Percentiles rank a stretch among this genome's conserved stretches.
Conservation (phyloP, 2,888 invertebrate genomes). For the Rapana venosa region DNA sequence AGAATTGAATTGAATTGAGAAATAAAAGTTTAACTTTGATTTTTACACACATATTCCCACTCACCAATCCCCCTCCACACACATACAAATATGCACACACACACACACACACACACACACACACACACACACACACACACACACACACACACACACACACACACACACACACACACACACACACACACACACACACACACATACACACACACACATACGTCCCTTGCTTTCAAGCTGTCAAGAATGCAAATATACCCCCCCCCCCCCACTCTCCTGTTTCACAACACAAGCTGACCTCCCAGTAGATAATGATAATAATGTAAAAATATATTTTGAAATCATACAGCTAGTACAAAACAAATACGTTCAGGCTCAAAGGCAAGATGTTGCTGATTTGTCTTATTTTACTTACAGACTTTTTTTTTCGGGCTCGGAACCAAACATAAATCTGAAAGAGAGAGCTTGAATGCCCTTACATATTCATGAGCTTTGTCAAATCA, state of each 20-base stretch:
- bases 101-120: slow-evolving; percentile 6
- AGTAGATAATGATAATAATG: neutral
- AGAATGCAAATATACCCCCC: neutral
- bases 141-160: neutral
- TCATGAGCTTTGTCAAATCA: too few relatives aligned
- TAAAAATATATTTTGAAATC: neutral
- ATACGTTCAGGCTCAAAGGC: neutral
- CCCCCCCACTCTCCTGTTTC: neutral
- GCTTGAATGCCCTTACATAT: too few relatives aligned
- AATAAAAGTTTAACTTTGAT: too few relatives aligned
- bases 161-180: slow-evolving; percentile 5
- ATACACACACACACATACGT: slow-evolving; percentile 13
- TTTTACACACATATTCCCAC: neutral
- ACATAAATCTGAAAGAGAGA: too few relatives aligned
- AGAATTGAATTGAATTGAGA: too few relatives aligned
- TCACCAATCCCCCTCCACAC: neutral
- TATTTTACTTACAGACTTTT: too few relatives aligned
- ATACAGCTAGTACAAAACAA: neutral
- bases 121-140: neutral
- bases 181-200: slow-evolving; percentile 9
- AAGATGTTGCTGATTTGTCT: neutral
- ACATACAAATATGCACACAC: neutral
- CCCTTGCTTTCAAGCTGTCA: neutral
- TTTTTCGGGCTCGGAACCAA: too few relatives aligned
- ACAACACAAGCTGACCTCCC: neutral